Conservation (phyloP, 2,888 invertebrate genomes). For the Temnothorax rugatulus region DNA sequence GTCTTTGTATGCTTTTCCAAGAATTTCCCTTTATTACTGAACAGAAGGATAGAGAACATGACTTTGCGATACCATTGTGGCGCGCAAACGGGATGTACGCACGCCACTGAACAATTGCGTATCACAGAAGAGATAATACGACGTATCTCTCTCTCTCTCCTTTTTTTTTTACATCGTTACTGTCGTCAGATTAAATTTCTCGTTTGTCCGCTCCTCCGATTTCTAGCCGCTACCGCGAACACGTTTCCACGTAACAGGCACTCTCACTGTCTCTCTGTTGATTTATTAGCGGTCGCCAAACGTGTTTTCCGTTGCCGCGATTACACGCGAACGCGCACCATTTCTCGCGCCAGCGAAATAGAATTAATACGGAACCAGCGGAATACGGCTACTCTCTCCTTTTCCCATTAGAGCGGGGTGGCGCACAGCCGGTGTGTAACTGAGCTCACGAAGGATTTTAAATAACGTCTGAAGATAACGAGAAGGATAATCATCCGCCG, state of each 20-base stretch:
- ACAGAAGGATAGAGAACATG: not conserved
- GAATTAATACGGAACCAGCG: not conserved
- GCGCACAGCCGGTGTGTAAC: slow-evolving; percentile 31
- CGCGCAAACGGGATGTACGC: slow-evolving; percentile 9
- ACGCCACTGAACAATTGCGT: slow-evolving; percentile 23
- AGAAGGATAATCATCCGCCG: slow-evolving; percentile 53
- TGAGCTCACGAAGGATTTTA: slow-evolving; percentile 37
- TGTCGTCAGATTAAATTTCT: slow-evolving; percentile 37
- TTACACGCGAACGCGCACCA: slow-evolving; percentile 2
- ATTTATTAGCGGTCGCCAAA: slow-evolving; percentile 1
- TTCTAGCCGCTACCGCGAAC: not conserved
- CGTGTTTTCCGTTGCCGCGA: slow-evolving; percentile 8
- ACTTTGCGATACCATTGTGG: slow-evolving; percentile 21
- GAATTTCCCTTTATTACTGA: slow-evolving; percentile 17
- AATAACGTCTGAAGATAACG: slow-evolving; percentile 48
- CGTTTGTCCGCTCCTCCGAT: slow-evolving; percentile 26
- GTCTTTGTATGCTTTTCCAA: not conserved
- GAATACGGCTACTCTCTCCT: not conserved
- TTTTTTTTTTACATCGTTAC: not conserved
- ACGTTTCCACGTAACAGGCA: not conserved
- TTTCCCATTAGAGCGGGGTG: not conserved
- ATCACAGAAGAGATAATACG: slow-evolving; percentile 4
- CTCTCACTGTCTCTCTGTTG: not conserved
- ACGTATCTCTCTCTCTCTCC: not conserved
- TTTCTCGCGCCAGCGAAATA: not conserved